Evolutionary conservation across 2,113 vertebrate species (phyloP), one percentile per base, ranked within the genome.

Genomic region (Nerophis ophidion): DNA sequence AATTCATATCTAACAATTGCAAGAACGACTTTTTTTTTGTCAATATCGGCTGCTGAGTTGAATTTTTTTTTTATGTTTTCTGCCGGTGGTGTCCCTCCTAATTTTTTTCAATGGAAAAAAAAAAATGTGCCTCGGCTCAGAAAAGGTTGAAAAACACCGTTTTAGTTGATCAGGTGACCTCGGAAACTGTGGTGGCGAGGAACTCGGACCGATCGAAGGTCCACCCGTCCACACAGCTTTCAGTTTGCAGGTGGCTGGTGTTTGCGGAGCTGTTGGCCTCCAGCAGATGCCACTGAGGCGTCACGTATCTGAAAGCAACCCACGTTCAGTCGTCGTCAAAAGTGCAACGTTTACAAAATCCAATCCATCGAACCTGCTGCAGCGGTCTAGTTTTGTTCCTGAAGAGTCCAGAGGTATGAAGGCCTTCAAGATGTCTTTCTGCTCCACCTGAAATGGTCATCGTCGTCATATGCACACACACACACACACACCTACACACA

Each of bases 141-240:
- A 26, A 26, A 26, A 26, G 26, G 26, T 26, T 26, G 26, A 26
- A 26, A 26, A 26, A 26, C 26, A 26, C 26, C 4, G 38, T 11
- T 44, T 44, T 44, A 5, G 40, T 12, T 44, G 3, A 10, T 15
- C 34, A 5, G 9, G 38, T 69, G 77, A 95, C 93, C 91, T 95
- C 93, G 0, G 90, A 91, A 26, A 95, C 88, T 0, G 93, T 92
- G 48, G 92, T 94, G 66, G 89, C 72, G 0, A 71, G 57, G 58
- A 93, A 94, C 66, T 90, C 89, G 0, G 88, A 83, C 33, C 47
- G 80, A 61, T 93, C 86, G 0, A 91, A 94, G 4, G 86, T 81
- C 93, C 93, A 95, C 16, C 93, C 93, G 0, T 95, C 85, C 5
- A 59, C 7, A 61, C 93, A 95, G 6, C 35, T 67, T 66, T 91